phyloP scores from a whole-genome alignment of 2,888 invertebrate genomes.

The Slavum lentiscoides region DNA sequence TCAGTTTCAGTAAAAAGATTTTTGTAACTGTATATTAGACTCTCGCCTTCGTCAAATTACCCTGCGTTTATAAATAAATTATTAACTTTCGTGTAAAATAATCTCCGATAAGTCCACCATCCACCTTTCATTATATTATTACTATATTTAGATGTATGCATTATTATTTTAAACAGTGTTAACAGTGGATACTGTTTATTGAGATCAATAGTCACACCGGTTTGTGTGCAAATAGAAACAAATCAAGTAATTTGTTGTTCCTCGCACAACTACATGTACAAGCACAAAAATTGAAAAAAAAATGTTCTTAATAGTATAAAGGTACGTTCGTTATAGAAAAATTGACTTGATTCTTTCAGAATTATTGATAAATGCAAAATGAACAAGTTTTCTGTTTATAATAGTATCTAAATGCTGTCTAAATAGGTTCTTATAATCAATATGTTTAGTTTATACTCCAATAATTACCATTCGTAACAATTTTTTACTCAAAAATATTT shows the following conservation, averaged over 20 bases:
- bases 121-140: neutral
- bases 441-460: neutral
- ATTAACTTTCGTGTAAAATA: conserved; percentile 1
- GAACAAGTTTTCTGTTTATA: conserved; percentile 26
- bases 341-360: conserved; percentile 43
- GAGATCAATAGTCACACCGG: conserved; percentile 35
- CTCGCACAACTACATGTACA: neutral
- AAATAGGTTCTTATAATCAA: conserved; percentile 5
- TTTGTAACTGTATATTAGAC: neutral
- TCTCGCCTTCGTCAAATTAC: conserved; percentile 26
- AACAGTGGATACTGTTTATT: conserved; percentile 10
- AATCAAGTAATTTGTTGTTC: neutral
- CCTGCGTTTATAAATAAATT: conserved; percentile 16
- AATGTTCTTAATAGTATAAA: conserved; percentile 33
- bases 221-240: conserved; percentile 27
- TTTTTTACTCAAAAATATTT: conserved; percentile 22
- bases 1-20: conserved; percentile 13
- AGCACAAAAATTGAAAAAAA: conserved; percentile 19
- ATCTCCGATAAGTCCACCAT: conserved; percentile 40
- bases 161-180: conserved; percentile 23
- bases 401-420: neutral
- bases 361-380: conserved; percentile 43
- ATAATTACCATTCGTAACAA: conserved; percentile 14
- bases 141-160: neutral
- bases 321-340: conserved; percentile 31